Conservation (phyloP, 1,140 invertebrate genomes). For the Doryteuthis pealeii region DNA sequence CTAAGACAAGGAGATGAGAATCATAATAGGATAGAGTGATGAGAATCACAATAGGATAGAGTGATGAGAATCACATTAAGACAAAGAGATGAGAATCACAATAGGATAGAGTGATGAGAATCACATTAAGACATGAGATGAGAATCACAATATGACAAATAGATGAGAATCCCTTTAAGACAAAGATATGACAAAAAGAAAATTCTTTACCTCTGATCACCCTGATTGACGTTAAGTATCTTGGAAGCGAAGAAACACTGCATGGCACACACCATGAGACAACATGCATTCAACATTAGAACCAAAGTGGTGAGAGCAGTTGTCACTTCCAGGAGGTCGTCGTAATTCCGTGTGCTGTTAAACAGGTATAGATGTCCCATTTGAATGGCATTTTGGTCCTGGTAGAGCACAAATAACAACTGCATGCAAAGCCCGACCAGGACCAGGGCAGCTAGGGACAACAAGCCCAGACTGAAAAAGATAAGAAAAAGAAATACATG, state of each 20-base stretch:
- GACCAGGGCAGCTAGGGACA: conserved; percentile 28
- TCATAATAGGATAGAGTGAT: too few species aligned
- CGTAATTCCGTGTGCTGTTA: conserved; percentile 61
- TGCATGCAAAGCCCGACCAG: conserved; percentile 24
- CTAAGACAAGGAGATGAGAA: too few species aligned
- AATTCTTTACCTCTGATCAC: conserved; percentile 64
- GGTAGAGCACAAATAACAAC: conserved; percentile 23
- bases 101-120: too few species aligned
- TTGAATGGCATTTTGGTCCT: conserved; percentile 8
- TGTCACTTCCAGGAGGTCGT: conserved; percentile 86
- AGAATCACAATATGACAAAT: too few species aligned
- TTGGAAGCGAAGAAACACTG: conserved; percentile 92
- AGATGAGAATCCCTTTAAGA: too few species aligned
- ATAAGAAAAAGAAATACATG: background rate
- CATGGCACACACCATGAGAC: conserved; percentile 87
- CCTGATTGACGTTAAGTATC: conserved; percentile 75
- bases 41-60: too few species aligned
- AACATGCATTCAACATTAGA: conserved; percentile 83
- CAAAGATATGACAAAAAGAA: background rate
- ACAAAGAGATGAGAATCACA: too few species aligned
- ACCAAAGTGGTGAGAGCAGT: conserved; percentile 84
- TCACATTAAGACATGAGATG: too few species aligned
- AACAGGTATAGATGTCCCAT: background rate
- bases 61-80: too few species aligned
- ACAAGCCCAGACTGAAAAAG: conserved; percentile 25